Conservation (phyloP, 2,113 vertebrate genomes). For the Cygnus atratus region DNA sequence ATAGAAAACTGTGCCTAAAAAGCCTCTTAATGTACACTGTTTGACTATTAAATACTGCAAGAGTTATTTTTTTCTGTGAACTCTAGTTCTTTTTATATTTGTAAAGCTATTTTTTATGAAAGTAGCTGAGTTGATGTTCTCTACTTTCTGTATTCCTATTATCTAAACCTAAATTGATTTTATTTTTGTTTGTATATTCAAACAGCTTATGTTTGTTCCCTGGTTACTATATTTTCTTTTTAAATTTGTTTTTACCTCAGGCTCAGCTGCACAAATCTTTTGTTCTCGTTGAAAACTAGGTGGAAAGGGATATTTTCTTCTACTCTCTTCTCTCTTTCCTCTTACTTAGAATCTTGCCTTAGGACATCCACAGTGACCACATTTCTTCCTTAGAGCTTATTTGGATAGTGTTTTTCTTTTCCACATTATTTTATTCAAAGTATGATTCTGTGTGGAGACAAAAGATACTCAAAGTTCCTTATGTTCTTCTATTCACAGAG, state of each 20-base stretch:
- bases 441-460: neutral
- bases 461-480: neutral
- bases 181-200: neutral
- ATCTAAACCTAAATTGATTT: neutral
- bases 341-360: neutral
- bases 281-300: neutral
- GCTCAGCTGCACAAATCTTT: neutral
- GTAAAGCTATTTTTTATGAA: neutral
- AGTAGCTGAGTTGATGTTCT: conserved; percentile 28
- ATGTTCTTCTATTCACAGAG: neutral
- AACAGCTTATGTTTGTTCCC: neutral
- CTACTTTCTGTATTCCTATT: neutral
- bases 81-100: neutral
- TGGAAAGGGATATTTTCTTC: neutral
- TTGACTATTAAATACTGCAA: conserved; percentile 50
- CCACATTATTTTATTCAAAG: neutral
- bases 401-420: neutral
- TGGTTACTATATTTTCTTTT: neutral
- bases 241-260: neutral
- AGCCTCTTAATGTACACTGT: conserved; percentile 19
- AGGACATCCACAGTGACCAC: neutral
- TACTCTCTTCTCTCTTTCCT: neutral
- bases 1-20: conserved; percentile 43
- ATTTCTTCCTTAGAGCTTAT: neutral
- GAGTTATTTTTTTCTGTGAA: conserved; percentile 20